These are phyloP conservation scores for Leucoraja erinaceus DNA, from an alignment of 2,113 vertebrate species.

Conservation along the genomic window DNA sequence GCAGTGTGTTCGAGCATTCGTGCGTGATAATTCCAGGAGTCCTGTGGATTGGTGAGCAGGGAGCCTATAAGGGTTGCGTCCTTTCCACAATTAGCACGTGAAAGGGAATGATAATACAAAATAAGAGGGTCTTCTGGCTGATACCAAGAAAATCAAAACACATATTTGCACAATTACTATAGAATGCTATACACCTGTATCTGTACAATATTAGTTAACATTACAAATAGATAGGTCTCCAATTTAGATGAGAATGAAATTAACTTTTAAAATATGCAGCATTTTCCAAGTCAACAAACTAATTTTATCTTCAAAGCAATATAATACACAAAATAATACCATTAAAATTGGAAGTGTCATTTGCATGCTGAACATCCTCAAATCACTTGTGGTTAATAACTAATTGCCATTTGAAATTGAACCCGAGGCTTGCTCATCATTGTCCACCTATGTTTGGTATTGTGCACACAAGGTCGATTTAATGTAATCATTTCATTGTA, in stretches of 20 bases:
- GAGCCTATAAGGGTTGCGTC: no score
- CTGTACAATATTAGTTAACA: not conserved
- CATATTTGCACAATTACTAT: no score
- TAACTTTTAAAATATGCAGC: not conserved
- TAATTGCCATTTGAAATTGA: not conserved
- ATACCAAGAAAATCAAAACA: no score
- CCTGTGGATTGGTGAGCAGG: no score
- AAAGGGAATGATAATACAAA: no score
- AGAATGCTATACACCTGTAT: no score
- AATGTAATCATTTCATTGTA: not conserved
- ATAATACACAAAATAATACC: not conserved
- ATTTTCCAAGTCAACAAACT: not conserved
- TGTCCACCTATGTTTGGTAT: not conserved
- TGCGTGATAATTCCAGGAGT: no score
- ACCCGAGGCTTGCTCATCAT: not conserved
- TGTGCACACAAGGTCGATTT: not conserved
- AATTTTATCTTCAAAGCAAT: not conserved
- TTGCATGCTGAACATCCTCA: not conserved
- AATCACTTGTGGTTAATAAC: not conserved
- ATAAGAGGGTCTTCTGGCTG: no score
- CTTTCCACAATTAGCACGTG: no score
- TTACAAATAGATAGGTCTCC: not conserved
- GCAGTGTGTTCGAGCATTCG: no score
- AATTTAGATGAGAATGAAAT: not conserved
- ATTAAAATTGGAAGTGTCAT: not conserved